A percentile compares a stretch with the other conserved stretches of the same genome.
phyloP scores from a whole-genome alignment of 2,888 invertebrate genomes.

The Protophormia terraenovae region DNA sequence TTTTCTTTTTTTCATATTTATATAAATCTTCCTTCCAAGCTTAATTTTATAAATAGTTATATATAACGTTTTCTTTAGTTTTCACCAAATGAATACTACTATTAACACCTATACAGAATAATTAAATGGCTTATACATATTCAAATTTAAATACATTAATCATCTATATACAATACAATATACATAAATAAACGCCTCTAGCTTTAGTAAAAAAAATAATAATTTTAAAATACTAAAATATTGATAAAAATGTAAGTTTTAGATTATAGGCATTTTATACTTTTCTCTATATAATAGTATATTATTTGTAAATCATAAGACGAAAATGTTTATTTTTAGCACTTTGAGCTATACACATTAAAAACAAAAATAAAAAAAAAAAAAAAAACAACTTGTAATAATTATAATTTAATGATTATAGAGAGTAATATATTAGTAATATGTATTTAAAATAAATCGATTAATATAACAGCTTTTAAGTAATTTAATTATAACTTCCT shows the following conservation, averaged over 20 bases:
- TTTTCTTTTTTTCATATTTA: too few species aligned
- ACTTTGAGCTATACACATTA: conserved; percentile 66
- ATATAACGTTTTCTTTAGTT: conserved; percentile 39
- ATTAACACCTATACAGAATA: too few species aligned
- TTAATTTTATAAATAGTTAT: conserved; percentile 22
- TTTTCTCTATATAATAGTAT: conserved; percentile 57
- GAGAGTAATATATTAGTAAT: conserved; percentile 48
- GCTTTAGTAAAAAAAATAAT: conserved; percentile 63
- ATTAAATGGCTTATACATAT: conserved; percentile 52
- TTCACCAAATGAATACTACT: conserved; percentile 32
- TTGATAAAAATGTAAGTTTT: conserved; percentile 58
- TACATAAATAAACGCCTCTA: conserved; percentile 48
- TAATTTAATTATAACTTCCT: conserved; percentile 42
- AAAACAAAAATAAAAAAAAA: conserved; percentile 13
- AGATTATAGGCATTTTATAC: conserved; percentile 60
- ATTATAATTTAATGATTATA: conserved; percentile 42
- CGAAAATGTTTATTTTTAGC: conserved; percentile 70
- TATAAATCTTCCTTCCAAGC: conserved; percentile 48
- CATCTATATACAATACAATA: conserved; percentile 63
- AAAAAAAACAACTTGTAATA: conserved; percentile 11
- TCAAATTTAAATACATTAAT: conserved; percentile 41
- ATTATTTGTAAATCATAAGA: conserved; percentile 67
- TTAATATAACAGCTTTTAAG: conserved; percentile 51
- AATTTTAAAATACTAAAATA: conserved; percentile 58
- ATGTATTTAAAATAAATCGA: conserved; percentile 49